Evolutionary conservation across 2,888 invertebrate species (phyloP).

Genomic region (Leptura quadrifasciata): DNA sequence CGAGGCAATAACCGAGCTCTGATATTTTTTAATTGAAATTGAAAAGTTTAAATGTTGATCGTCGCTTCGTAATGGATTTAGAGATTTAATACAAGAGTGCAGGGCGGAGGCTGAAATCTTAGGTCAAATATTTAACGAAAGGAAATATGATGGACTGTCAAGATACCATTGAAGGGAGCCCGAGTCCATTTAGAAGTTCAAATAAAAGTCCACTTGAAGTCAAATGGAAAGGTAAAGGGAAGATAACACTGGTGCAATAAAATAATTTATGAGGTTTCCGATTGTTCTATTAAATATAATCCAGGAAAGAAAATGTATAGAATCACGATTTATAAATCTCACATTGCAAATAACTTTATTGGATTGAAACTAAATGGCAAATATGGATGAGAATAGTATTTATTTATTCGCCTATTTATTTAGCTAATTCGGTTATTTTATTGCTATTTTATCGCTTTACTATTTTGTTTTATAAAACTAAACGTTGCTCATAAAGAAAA

Average conservation of each 20-base stretch:
- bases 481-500: too few relatives aligned
- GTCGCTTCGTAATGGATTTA: constrained; percentile 48
- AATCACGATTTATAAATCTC: too few relatives aligned
- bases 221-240: constrained; percentile 26
- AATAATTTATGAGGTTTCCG: neutral
- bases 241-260: constrained; percentile 10
- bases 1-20: constrained; percentile 9
- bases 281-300: neutral
- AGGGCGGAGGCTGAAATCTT: constrained; percentile 28
- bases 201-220: constrained; percentile 33
- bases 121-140: constrained; percentile 67
- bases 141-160: constrained; percentile 54
- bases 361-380: too few relatives aligned
- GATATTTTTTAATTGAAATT: constrained; percentile 61
- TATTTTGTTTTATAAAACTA: too few relatives aligned
- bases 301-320: too few relatives aligned
- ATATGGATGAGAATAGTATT: too few relatives aligned
- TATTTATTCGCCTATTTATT: too few relatives aligned
- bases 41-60: constrained; percentile 65
- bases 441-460: too few relatives aligned
- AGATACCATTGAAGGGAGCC: constrained; percentile 32
- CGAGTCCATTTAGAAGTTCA: constrained; percentile 24
- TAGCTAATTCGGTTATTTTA: too few relatives aligned
- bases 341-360: too few relatives aligned
- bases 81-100: constrained; percentile 44